Percentiles rank a stretch among this genome's conserved stretches.
phyloP scores from a whole-genome alignment of 2,888 invertebrate genomes.

The Antheraea yamamai region DNA sequence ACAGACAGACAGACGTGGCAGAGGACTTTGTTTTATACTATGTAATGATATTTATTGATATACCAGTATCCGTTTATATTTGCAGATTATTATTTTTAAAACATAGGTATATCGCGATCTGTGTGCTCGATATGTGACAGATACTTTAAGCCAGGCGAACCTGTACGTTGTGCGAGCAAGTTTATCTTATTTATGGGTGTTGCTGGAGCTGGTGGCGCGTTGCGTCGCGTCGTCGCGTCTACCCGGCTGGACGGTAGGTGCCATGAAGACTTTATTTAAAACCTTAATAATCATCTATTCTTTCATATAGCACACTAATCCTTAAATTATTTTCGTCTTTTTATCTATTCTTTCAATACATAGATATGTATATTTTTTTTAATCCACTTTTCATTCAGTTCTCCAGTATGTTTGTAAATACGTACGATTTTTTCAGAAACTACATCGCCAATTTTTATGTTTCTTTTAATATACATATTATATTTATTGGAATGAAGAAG shows the following conservation, averaged over 20 bases:
- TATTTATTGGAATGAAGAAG: too few species aligned
- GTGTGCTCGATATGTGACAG: neutral
- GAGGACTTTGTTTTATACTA: too few species aligned
- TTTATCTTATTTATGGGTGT: conserved; percentile 67
- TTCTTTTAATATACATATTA: too few species aligned
- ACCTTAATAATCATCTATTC: neutral
- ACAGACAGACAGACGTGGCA: too few species aligned
- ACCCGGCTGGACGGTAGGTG: conserved; percentile 25
- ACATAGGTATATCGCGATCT: neutral
- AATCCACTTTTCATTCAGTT: too few species aligned
- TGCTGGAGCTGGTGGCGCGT: conserved; percentile 40
- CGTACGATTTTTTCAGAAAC: too few species aligned
- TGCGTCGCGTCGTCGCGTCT: conserved; percentile 43
- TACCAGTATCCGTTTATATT: too few species aligned
- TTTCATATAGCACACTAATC: neutral
- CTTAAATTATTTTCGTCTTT: neutral
- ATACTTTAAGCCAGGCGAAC: conserved; percentile 17
- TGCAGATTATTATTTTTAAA: neutral
- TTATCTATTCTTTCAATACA: too few species aligned
- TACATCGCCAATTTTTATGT: too few species aligned
- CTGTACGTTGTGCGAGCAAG: conserved; percentile 36
- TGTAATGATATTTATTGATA: too few species aligned
- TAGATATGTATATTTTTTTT: neutral
- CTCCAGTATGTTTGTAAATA: too few species aligned
- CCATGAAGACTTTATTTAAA: conserved; percentile 12